phyloP scores from a whole-genome alignment of 2,113 vertebrate species.

The Helogale parvula region DNA sequence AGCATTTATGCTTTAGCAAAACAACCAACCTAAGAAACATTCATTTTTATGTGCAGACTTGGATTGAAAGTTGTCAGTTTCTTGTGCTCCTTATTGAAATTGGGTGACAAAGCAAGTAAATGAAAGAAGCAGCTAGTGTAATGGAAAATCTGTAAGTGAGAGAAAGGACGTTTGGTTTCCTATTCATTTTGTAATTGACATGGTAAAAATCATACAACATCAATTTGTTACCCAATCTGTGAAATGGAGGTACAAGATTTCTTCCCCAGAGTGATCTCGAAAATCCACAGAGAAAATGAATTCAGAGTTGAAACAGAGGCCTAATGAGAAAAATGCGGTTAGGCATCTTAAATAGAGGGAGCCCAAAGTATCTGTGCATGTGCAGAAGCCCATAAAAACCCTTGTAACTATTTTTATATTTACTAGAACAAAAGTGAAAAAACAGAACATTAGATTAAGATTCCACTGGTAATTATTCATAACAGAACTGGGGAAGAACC shows the following conservation, averaged over 20 bases:
- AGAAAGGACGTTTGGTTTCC: conserved; percentile 14
- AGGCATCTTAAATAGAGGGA: background rate
- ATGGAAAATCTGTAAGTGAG: conserved; percentile 17
- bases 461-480: background rate
- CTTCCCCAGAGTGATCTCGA: background rate
- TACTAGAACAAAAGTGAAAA: conserved; percentile 49
- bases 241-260: background rate
- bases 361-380: no score
- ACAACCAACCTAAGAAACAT: conserved; percentile 40
- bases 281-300: conserved; percentile 48
- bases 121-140: background rate
- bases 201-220: conserved; percentile 41
- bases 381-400: background rate
- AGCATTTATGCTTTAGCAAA: conserved; percentile 41
- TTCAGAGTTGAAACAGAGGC: conserved; percentile 49
- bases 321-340: background rate
- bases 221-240: background rate
- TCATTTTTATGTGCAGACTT: conserved; percentile 33
- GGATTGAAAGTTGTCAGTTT: conserved; percentile 36
- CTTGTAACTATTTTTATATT: conserved; percentile 16
- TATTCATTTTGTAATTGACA: conserved; percentile 39
- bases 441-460: conserved; percentile 27
- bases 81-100: conserved; percentile 34
- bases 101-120: conserved; percentile 39
- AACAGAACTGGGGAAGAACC: background rate